Base-by-base conservation (phyloP, 2,113 vertebrate genomes). In the Peucedramus taeniatus region DNA sequence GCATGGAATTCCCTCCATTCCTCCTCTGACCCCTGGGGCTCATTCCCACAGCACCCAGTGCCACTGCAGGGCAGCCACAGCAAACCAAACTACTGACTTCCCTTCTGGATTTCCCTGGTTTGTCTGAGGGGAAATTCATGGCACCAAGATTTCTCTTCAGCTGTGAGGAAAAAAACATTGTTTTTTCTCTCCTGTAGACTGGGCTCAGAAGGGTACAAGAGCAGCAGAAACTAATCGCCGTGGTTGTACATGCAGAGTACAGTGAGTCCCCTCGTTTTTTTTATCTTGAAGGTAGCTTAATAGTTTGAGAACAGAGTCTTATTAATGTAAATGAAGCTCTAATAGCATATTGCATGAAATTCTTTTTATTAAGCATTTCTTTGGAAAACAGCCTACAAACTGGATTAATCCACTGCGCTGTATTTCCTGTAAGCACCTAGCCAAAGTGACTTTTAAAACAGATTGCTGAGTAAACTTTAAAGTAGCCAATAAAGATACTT, bases 391-490 rank as follows among this genome's bases (percentile, higher is more conserved):
- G 92, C 60, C 82, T 81, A 89, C 68, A 66, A 96, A 93, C 77
- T 56, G 78, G 72, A 94, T 95, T 89, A 93, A 79, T 94, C 65
- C 60, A 71, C 20, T 83, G 24, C 53, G 42, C 84, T 89, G 74
- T 76, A 50, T 95, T 92, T 95, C 92, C 74, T 84, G 83, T 86
- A 84, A 96, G 90, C 87, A 91, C 97, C 96, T 88, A 92, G 79
- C 56, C 85, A 93, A 90, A 94, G 94, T 94, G 91, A 95, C 97
- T 93, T 95, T 93, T 96, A 93, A 96, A 96, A 96, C 76, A 96
- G 94, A 96, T 85, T 95, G 95, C 93, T 93, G 90, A 94, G 57
- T 95, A 98, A 96, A 97, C 96, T 95, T 92, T 97, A 82, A 93
- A 87, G 95, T 66, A 91, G 75, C 85, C 90, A 97, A 91, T 87